Base-by-base conservation (phyloP, 2,888 invertebrate genomes). In the Idaea aversata region DNA sequence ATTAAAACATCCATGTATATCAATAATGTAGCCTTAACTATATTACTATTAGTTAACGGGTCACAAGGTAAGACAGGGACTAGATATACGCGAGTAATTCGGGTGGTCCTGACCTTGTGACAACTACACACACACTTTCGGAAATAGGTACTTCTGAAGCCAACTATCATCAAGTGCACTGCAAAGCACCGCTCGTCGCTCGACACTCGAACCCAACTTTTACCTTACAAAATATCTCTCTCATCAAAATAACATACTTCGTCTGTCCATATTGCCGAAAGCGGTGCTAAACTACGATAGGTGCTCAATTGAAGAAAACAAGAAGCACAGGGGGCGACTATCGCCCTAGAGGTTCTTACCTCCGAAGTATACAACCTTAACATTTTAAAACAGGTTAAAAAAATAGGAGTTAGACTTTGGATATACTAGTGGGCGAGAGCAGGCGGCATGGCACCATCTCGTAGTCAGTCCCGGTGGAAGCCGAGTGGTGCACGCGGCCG, bases 331-430 rank as follows among this genome's bases (percentile, higher is more conserved):
- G 88, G 86, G 88, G 87, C 87, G 72, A 78, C 83, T 76, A 79
- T 73, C 74, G 88, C 88, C 91, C 86, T 78, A 78, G 84, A 86
- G 86, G 84, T 75, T 67, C 75, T 77, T 80, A 73, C 72, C 85
- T 82, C 77, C 71, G 83, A 89, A 88, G 82, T 88, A 89, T 91
- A 90, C 81, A 88, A 86, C 81, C 91, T 91, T 92, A 92, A 90
- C 85, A 86, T 88, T 88, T 70, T 87, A 91, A 91, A 92, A 92
- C 85, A 91, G 92, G 89, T 86, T 92, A 92, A 92, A 92, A 92
- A 92, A 92, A 92, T 91, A 92, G 92, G 91, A 91, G 86, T 88
- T 90, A 90, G 90, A 91, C 82, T 88, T 91, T 91, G 92, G 92
- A 89, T 91, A 89, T 87, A 87, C 82, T 87, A 88, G 81, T 84